Evolutionary conservation across 2,797 vertebrate genomes (phyloP).

Genomic region (Myripristis murdjan): DNA sequence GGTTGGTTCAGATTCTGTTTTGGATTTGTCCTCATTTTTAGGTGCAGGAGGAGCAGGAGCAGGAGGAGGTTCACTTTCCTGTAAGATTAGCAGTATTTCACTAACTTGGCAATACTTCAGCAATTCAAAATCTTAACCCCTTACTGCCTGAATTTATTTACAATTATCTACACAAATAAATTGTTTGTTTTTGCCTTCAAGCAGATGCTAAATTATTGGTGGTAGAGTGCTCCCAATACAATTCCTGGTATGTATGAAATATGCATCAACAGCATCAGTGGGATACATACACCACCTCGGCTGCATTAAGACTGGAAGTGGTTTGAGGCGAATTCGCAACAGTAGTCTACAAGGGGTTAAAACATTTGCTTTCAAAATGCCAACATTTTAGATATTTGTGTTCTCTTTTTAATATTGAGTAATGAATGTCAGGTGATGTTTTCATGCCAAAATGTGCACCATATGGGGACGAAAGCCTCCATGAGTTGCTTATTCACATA

Average conservation of each 20-base stretch:
- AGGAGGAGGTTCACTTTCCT: slow-evolving; percentile 69
- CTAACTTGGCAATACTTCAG: neutral
- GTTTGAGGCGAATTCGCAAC: too few species aligned
- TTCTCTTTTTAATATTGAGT: neutral
- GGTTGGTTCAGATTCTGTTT: slow-evolving; percentile 29
- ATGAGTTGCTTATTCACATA: neutral
- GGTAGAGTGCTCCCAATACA: too few species aligned
- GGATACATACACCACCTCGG: too few species aligned
- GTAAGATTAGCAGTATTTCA: slow-evolving; percentile 20
- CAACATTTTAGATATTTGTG: neutral
- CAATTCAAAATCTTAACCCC: neutral
- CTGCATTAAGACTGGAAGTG: too few species aligned
- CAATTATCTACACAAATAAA: too few species aligned
- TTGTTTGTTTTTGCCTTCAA: too few species aligned
- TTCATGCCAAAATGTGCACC: neutral
- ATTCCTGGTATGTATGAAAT: too few species aligned
- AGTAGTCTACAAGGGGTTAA: too few species aligned
- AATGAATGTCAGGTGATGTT: neutral
- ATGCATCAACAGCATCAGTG: too few species aligned
- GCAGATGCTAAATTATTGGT: too few species aligned
- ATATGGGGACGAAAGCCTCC: neutral
- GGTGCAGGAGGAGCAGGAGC: slow-evolving; percentile 27
- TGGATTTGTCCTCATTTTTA: slow-evolving; percentile 45
- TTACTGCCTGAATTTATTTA: too few species aligned
- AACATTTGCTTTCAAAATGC: neutral